phyloP scores from a whole-genome alignment of 2,888 invertebrate species.

The Acanthosepion esculentum region DNA sequence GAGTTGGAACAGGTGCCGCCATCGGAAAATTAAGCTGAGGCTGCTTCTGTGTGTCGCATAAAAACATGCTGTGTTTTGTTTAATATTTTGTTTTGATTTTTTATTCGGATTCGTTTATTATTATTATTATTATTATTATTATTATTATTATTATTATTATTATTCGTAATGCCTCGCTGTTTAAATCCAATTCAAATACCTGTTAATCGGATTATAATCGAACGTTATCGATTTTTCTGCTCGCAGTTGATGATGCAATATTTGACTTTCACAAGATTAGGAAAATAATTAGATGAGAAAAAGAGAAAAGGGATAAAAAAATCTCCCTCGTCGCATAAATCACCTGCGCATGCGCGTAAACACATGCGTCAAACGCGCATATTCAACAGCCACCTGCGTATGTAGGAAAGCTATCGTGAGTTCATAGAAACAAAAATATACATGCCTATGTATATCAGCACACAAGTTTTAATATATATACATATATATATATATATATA shows the following conservation, averaged over 20 bases:
- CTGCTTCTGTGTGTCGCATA: not conserved
- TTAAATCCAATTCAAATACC: not conserved
- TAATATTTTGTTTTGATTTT: not conserved
- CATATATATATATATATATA: no score
- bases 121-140: not conserved
- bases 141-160: not conserved
- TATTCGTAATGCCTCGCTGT: not conserved
- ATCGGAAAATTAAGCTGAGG: not conserved
- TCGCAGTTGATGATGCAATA: not conserved
- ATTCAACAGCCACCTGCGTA: not conserved
- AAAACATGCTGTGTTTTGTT: not conserved
- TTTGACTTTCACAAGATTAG: conserved; percentile 20
- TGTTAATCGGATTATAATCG: conserved; percentile 6
- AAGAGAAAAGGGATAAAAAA: not conserved
- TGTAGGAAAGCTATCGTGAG: rapidly evolving
- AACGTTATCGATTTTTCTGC: not conserved
- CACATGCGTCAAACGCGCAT: not conserved
- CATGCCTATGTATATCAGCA: no score
- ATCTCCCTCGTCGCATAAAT: not conserved
- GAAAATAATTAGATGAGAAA: not conserved
- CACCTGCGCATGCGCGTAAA: not conserved
- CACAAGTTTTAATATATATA: no score
- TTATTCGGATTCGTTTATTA: not conserved
- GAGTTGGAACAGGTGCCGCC: not conserved
- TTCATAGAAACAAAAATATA: not conserved